Evolutionary conservation across 2,113 vertebrate species (phyloP).

Genomic region (Glaucomys volans): DNA sequence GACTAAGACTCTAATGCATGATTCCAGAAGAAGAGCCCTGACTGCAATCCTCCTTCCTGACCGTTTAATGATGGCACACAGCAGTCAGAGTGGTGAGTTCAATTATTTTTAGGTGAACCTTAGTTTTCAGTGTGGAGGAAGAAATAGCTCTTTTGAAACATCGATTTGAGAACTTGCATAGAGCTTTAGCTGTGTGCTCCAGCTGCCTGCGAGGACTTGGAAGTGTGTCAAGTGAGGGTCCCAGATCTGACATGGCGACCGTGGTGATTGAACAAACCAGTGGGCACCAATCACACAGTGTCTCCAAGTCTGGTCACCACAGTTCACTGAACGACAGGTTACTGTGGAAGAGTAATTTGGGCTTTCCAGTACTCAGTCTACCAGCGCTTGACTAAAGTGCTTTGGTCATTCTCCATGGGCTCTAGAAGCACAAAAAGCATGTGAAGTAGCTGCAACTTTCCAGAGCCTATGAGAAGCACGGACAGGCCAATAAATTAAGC

Average conservation of each 20-base stretch:
- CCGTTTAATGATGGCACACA: constrained; percentile 41
- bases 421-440: neutral
- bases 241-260: neutral
- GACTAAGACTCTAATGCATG: neutral
- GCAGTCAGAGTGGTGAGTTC: neutral
- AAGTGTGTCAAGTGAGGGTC: neutral
- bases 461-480: neutral
- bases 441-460: neutral
- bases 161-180: neutral
- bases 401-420: neutral
- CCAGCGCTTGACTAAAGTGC: neutral
- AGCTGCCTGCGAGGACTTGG: neutral
- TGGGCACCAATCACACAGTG: neutral
- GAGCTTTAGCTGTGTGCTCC: neutral
- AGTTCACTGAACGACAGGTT: neutral
- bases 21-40: constrained; percentile 9
- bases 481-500: neutral
- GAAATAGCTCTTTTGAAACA: neutral
- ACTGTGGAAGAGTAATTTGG: neutral
- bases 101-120: constrained; percentile 65
- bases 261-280: neutral
- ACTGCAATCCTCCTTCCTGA: constrained; percentile 50
- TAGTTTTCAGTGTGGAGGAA: neutral
- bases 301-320: neutral
- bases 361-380: neutral